phyloP scores from a whole-genome alignment of 1,140 invertebrate species.

The Drosophila nigrodunni region DNA sequence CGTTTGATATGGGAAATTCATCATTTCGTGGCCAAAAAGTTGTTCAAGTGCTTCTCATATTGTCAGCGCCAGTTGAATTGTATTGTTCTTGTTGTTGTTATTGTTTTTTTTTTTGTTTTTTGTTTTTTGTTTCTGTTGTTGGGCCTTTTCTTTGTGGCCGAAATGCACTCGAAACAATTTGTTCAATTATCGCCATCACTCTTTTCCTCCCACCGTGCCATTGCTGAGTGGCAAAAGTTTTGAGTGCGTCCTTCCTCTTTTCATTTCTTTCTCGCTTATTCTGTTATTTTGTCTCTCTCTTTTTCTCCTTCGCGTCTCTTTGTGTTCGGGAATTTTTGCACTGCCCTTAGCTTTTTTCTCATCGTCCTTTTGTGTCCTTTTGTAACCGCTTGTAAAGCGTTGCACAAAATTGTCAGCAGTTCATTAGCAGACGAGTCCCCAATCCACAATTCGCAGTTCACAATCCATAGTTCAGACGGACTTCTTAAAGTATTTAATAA shows the following conservation, averaged over 20 bases:
- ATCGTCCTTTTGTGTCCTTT: constrained; percentile 67
- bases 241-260: constrained; percentile 31
- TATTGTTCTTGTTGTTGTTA: background rate
- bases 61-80: background rate
- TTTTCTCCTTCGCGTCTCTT: background rate
- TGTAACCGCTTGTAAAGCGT: constrained; percentile 76
- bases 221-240: constrained; percentile 72
- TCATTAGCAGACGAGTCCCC: constrained; percentile 60
- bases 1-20: constrained; percentile 91
- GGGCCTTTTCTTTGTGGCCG: constrained; percentile 41
- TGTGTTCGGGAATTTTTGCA: constrained; percentile 64
- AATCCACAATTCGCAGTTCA: background rate
- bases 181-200: constrained; percentile 74
- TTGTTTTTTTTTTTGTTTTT: too few species aligned
- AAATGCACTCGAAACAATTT: constrained; percentile 79
- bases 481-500: constrained; percentile 44
- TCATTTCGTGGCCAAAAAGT: constrained; percentile 39
- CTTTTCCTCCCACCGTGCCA: background rate
- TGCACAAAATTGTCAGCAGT: constrained; percentile 79
- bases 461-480: background rate
- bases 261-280: background rate
- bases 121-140: background rate
- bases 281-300: background rate
- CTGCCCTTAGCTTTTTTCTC: constrained; percentile 43
- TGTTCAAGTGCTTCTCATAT: constrained; percentile 39